These are phyloP conservation scores for Sebastes diploproa DNA, from an alignment of 2,797 vertebrate species.

Conservation along the genomic window DNA sequence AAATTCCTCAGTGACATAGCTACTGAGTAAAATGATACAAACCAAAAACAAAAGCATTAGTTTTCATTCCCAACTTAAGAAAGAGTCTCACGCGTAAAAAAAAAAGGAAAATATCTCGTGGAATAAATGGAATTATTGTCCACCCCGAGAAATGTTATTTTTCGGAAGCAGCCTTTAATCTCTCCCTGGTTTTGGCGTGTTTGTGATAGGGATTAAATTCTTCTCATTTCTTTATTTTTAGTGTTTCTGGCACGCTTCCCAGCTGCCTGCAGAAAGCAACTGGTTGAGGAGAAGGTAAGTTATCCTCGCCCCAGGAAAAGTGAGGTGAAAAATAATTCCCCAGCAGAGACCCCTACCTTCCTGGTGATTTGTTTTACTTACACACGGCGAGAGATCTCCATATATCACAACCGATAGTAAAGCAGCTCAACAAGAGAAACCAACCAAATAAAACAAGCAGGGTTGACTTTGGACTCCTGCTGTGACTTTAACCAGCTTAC, in stretches of 20 bases:
- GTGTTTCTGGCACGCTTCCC: slow-evolving; percentile 71
- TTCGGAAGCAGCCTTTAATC: slow-evolving; percentile 73
- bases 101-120: slow-evolving; percentile 44
- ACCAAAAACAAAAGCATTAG: slow-evolving; percentile 73
- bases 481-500: slow-evolving; percentile 16
- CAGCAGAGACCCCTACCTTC: slow-evolving; percentile 58
- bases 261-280: slow-evolving; percentile 41
- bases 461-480: slow-evolving; percentile 48
- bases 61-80: slow-evolving; percentile 58
- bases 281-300: slow-evolving; percentile 44
- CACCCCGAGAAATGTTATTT: slow-evolving; percentile 63
- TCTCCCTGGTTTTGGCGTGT: slow-evolving; percentile 59
- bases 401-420: slow-evolving; percentile 72
- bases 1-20: slow-evolving; percentile 68
- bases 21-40: slow-evolving; percentile 78
- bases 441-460: slow-evolving; percentile 63
- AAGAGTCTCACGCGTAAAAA: slow-evolving; percentile 47
- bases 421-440: slow-evolving; percentile 55
- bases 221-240: slow-evolving; percentile 76
- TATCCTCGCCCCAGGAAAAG: slow-evolving; percentile 36
- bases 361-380: slow-evolving; percentile 66
- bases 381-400: slow-evolving; percentile 48
- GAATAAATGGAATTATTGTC: slow-evolving; percentile 75
- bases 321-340: slow-evolving; percentile 61
- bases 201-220: slow-evolving; percentile 72